Evolutionary conservation across 2,113 vertebrate genomes (phyloP).

Genomic region (Poecile atricapillus): DNA sequence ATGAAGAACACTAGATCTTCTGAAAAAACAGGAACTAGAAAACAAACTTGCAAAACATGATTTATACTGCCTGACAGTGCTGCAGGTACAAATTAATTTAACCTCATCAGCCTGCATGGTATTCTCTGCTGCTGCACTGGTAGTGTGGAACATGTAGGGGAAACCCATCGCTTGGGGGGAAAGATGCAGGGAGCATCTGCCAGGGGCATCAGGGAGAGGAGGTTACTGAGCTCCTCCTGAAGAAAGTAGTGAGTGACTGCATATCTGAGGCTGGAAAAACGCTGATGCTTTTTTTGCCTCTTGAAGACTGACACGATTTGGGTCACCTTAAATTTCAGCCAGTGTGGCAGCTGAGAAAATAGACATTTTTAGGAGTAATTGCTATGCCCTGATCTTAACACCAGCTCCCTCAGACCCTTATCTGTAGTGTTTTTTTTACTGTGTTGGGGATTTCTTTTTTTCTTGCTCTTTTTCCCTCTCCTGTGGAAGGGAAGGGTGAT

Average conservation of each 20-base stretch:
- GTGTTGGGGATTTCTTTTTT: no score
- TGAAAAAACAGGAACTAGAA: neutral
- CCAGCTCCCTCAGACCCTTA: neutral
- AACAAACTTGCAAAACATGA: neutral
- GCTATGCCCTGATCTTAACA: neutral
- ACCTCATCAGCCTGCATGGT: accelerated
- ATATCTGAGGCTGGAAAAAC: accelerated
- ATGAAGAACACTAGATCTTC: neutral
- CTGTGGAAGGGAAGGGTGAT: neutral
- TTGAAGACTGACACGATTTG: neutral
- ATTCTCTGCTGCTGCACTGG: neutral
- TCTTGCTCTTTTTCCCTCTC: no score
- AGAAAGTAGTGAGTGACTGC: neutral
- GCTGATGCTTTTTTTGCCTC: neutral
- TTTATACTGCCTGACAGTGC: neutral
- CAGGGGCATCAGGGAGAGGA: neutral
- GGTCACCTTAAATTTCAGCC: neutral
- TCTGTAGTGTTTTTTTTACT: neutral
- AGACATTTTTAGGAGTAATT: neutral
- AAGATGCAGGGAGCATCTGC: neutral
- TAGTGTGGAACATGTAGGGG: neutral
- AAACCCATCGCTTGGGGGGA: neutral
- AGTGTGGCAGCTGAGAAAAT: neutral
- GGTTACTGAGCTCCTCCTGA: neutral
- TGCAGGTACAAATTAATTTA: neutral